These are phyloP conservation scores for Brassicogethes aeneus DNA, from an alignment of 2,888 invertebrate genomes.

Conservation along the genomic window DNA sequence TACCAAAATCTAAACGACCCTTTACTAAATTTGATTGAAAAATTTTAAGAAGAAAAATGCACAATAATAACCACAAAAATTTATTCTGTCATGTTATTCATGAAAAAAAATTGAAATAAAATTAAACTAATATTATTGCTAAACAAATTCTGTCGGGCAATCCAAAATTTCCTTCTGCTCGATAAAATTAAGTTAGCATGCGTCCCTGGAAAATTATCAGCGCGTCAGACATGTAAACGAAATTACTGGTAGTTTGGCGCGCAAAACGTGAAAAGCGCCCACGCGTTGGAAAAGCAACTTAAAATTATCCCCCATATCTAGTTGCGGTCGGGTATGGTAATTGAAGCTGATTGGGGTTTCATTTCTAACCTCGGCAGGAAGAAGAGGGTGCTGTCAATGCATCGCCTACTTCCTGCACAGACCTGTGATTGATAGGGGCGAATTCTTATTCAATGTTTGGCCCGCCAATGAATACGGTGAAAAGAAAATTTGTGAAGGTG, in stretches of 20 bases:
- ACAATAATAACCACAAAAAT: too few species aligned
- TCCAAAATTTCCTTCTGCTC: conserved; percentile 1
- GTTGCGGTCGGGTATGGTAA: conserved; percentile 37
- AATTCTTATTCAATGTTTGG: neutral
- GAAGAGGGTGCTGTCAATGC: conserved; percentile 23
- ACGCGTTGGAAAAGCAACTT: too few species aligned
- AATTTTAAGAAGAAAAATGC: too few species aligned
- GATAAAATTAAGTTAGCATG: neutral
- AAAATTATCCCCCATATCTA: conserved; percentile 9
- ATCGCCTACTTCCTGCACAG: conserved; percentile 26
- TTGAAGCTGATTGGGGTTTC: conserved; percentile 39
- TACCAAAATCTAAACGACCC: too few species aligned
- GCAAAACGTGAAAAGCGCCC: too few species aligned
- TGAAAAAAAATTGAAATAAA: too few species aligned
- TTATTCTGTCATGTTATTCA: too few species aligned
- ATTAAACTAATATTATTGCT: too few species aligned
- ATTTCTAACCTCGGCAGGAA: conserved; percentile 29
- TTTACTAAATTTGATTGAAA: too few species aligned
- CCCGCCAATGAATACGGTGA: neutral
- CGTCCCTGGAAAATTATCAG: conserved; percentile 1
- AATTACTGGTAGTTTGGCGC: neutral
- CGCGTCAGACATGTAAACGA: neutral
- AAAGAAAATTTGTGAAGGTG: too few species aligned
- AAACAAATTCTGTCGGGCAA: too few species aligned
- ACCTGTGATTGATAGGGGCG: conserved; percentile 31